Base-by-base conservation (phyloP, 2,113 vertebrate species). In the Neotoma lepida region DNA sequence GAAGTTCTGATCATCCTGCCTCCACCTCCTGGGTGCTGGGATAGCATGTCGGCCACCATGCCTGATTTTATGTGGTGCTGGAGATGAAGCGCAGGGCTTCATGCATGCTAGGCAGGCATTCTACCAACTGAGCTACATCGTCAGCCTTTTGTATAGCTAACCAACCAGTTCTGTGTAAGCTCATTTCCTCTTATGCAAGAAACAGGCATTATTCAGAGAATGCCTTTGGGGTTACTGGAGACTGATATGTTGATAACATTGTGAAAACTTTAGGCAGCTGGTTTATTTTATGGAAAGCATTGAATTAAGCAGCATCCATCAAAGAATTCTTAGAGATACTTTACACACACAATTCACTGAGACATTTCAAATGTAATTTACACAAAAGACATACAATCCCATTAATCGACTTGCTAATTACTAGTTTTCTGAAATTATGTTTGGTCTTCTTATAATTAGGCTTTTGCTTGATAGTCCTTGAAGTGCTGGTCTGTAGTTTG, bases 241-340 rank as follows among this genome's bases (percentile, higher is more conserved):
- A 95, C 74, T 74, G 33, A 0, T 17, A 0, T 93, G 82, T 92
- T 66, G 66, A 66, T 82, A 95, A 71, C 39, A 12, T 9, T 85
- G 51, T 94, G 94, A 97, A 95, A 95, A 89, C 68, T 93, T 76
- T 84, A 74, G 68, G 87, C 93, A 96, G 68, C 93, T 89, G 33
- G 73, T 89, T 97, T 93, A 95, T 91, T 96, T 96, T 96, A 96
- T 96, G 66, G 73, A 93, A 74, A 51, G 91, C 24, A 78, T 78
- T 93, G 94, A 61, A 89, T 93, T 95, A 91, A 96, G 90, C 3
- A 4, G 66, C 49, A 87, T 54, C 87, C 22, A 73, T 78, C 54
- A 90, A 97, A 90, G 49, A 28, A 71, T 77, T 88, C n/a, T 88
- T 95, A 80, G 64, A 94, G 49, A 63, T 12, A 2, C 89, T 93